Base-by-base conservation (phyloP, 2,113 vertebrate species). In the Podiceps cristatus region DNA sequence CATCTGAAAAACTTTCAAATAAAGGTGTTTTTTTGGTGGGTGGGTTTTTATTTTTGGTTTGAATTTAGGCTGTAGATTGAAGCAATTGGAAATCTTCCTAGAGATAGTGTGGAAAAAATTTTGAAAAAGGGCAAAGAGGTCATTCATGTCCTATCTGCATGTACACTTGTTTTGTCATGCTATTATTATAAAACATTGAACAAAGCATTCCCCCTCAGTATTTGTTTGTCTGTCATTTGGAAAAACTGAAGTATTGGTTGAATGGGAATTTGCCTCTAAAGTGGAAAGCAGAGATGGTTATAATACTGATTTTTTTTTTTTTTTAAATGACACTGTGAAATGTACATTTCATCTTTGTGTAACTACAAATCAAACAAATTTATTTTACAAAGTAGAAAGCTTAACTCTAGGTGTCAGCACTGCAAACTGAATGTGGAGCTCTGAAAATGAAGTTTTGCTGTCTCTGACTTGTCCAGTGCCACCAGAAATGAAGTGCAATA, bases 341-440 rank as follows among this genome's bases (percentile, higher is more conserved):
- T 35, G 18, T 14, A 60, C 18, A n/a, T 49, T 86, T 87, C 3
- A 20, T 76, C 53, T 76, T 60, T 66, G 40, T 8, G 27, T 73
- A 79, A 59, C 66, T 97, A 64, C 55, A 90, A 62, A 91, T 76
- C 86, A 93, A 88, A 91, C 69, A 17, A 59, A 64, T 93, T 76
- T 49, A 75, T 78, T 95, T 73, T 42, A 93, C 64, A 49, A 88
- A 96, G 86, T 5, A 76, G 73, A 86, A 90, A 64, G 80, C 77
- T 94, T 87, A 93, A 97, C 97, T 97, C 83, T 96, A 97, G 96
- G 94, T 97, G 94, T 97, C 96, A 97, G 93, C 91, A 97, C 95
- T 96, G 94, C 80, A 96, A 97, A 62, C 95, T 72, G 84, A 93
- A 95, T 93, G 62, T 42, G n/a, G 58, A 95, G 74, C 68, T 79